A percentile compares a stretch with the other conserved stretches of the same genome.
Evolutionary conservation across 2,113 vertebrate species (phyloP).

Genomic region (Probosciger aterrimus): DNA sequence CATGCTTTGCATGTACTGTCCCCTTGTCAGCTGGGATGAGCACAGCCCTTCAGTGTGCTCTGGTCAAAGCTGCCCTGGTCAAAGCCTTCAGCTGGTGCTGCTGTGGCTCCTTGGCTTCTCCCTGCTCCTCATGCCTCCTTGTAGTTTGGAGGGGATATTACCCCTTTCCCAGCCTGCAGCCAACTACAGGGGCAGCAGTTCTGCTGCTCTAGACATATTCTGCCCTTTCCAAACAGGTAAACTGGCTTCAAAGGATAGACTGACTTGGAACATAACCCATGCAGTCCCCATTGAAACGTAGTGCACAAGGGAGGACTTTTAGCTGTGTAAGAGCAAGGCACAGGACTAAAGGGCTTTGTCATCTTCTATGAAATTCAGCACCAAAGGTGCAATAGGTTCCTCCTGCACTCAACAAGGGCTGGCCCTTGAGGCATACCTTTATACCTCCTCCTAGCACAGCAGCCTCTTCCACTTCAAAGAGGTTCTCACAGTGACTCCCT

Average conservation of each 20-base stretch:
- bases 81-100: not conserved
- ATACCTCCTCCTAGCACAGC: not conserved
- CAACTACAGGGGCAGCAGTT: not conserved
- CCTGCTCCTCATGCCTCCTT: not conserved
- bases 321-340: not conserved
- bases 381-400: not conserved
- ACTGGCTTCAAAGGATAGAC: not conserved
- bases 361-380: not conserved
- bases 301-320: not conserved
- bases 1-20: not conserved
- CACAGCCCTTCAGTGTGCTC: not conserved
- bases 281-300: not conserved
- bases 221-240: accelerated
- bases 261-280: not conserved
- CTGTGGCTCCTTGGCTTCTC: not conserved
- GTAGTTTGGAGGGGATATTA: not conserved
- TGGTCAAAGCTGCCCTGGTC: not conserved
- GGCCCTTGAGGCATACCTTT: not conserved
- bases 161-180: not conserved
- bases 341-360: not conserved
- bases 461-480: not conserved
- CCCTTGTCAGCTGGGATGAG: not conserved
- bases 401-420: not conserved
- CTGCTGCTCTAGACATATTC: not conserved
- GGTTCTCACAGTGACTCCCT: not conserved